phyloP scores from a whole-genome alignment of 2,888 invertebrate genomes.

The Cepaea hortensis region DNA sequence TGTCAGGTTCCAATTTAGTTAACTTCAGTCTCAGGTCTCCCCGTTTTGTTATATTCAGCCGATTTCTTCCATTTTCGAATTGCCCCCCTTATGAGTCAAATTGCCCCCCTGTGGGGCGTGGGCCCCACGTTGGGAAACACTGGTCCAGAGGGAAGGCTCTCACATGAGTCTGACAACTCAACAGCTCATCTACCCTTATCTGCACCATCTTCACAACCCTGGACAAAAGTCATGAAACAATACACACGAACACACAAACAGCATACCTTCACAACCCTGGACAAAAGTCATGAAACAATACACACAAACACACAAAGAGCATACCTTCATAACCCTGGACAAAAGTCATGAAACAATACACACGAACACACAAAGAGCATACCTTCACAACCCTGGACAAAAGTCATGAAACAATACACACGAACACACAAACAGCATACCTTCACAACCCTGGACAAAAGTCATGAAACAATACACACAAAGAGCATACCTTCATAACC shows the following conservation, averaged over 20 bases:
- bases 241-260: background rate
- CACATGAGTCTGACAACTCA: too few relatives aligned
- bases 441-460: conserved; percentile 81
- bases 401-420: background rate
- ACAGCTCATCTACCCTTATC: too few relatives aligned
- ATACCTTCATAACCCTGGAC: conserved; percentile 81
- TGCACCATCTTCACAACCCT: too few relatives aligned
- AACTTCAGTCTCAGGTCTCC: too few relatives aligned
- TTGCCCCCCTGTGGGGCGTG: too few relatives aligned
- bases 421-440: conserved; percentile 57
- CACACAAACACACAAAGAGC: background rate
- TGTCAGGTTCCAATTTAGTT: too few relatives aligned
- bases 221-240: background rate
- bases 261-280: conserved; percentile 83
- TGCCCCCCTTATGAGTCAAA: too few relatives aligned
- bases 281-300: background rate
- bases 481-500: conserved; percentile 80
- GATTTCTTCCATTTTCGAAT: too few relatives aligned
- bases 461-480: background rate
- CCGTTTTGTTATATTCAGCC: too few relatives aligned
- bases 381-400: conserved; percentile 81
- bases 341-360: background rate
- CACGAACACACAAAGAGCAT: background rate
- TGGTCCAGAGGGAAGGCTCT: too few relatives aligned
- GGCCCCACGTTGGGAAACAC: too few relatives aligned